Evolutionary conservation across 2,113 vertebrate species (phyloP).

Genomic region (Regulus satrapa): DNA sequence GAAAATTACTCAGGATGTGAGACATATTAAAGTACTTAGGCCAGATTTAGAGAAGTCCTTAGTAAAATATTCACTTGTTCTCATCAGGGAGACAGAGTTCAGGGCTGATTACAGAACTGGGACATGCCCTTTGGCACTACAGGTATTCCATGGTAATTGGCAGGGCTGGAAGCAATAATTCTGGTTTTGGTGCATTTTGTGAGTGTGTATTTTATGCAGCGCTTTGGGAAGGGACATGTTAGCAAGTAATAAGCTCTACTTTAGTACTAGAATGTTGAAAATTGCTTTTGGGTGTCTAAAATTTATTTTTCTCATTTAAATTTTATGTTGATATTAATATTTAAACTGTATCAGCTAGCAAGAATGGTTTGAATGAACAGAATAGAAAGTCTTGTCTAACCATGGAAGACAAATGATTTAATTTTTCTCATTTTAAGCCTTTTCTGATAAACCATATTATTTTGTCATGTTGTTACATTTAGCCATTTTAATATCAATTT

Average conservation of each 20-base stretch:
- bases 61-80: neutral
- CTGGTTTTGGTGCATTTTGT: neutral
- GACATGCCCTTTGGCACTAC: neutral
- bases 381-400: neutral
- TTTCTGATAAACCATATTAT: neutral
- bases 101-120: neutral
- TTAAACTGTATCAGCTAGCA: constrained; percentile 42
- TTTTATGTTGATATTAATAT: constrained; percentile 64
- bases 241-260: neutral
- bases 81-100: neutral
- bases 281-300: constrained; percentile 35
- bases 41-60: neutral
- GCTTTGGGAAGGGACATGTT: neutral
- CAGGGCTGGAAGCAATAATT: neutral
- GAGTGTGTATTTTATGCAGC: neutral
- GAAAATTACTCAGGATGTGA: neutral
- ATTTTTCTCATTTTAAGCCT: neutral
- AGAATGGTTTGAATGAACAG: neutral
- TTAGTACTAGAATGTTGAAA: constrained; percentile 1
- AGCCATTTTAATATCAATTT: neutral
- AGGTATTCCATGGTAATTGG: neutral
- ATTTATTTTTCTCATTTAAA: constrained; percentile 61
- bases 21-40: neutral
- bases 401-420: neutral
- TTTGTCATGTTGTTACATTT: neutral